A percentile compares a stretch with the other conserved stretches of the same genome.
These are phyloP conservation scores for Rhogogaster chlorosoma DNA, from an alignment of 2,888 invertebrate genomes.

Conservation along the genomic window DNA sequence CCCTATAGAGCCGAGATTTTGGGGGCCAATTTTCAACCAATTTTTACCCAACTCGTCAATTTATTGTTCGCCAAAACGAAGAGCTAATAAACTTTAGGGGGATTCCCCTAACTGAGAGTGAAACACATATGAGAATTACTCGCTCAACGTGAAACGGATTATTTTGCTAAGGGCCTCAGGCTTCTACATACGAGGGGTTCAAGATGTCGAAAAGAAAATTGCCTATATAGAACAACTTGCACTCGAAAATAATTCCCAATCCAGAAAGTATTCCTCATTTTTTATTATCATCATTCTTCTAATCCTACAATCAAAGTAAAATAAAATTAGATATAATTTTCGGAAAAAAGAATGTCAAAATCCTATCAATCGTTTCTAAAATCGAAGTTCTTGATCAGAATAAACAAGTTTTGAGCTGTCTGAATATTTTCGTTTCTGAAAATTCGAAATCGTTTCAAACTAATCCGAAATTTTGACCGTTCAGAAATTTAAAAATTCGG, in stretches of 20 bases:
- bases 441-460: no score
- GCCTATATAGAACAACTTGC: not conserved
- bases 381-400: no score
- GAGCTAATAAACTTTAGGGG: not conserved
- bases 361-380: no score
- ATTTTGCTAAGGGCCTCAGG: not conserved
- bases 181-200: not conserved
- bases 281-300: not conserved
- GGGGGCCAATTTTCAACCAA: slow-evolving; percentile 10
- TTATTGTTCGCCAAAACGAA: slow-evolving; percentile 14
- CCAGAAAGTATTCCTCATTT: not conserved
- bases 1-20: not conserved
- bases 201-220: not conserved
- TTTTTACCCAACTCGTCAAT: slow-evolving; percentile 24
- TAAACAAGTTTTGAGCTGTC: no score
- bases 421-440: no score
- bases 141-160: not conserved
- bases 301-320: not conserved
- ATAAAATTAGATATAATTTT: no score
- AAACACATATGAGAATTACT: not conserved
- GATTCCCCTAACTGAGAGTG: not conserved
- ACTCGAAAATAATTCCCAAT: not conserved
- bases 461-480: no score
- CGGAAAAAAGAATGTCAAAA: no score
- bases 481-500: not conserved